These are phyloP conservation scores for Sapayoa aenigma DNA, from an alignment of 2,113 vertebrate genomes.

Conservation along the genomic window DNA sequence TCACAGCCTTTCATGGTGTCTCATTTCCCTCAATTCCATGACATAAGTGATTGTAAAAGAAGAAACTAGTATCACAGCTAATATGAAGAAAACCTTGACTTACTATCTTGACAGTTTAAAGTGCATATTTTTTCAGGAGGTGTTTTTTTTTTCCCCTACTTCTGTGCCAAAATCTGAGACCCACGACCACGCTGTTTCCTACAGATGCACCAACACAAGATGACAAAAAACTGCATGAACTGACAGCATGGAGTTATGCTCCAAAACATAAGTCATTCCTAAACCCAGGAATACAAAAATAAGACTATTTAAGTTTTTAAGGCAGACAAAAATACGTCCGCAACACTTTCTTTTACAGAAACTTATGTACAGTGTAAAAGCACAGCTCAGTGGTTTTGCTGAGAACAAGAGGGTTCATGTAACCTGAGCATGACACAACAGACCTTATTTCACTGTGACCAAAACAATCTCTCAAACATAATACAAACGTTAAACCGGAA, in stretches of 20 bases:
- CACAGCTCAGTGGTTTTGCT: not conserved
- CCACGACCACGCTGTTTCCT: not conserved
- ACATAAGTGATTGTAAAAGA: not conserved
- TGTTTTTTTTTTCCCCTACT: not conserved
- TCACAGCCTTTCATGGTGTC: rapidly evolving
- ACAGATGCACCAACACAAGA: not conserved
- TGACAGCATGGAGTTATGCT: not conserved
- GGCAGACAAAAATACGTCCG: not conserved
- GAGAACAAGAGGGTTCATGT: not conserved
- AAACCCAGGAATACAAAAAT: not conserved
- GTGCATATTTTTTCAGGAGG: not conserved
- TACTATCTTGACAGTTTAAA: not conserved
- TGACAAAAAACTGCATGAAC: not conserved
- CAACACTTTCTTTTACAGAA: not conserved
- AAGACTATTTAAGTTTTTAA: not conserved
- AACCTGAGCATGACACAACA: not conserved
- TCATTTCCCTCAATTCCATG: not conserved
- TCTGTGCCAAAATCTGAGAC: not conserved
- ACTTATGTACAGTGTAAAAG: not conserved
- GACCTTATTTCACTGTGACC: not conserved
- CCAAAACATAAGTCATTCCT: not conserved
- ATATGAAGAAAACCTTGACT: not conserved
- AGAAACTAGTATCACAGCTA: not conserved
- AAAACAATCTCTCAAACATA: not conserved
- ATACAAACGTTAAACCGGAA: not conserved